Evolutionary conservation across 2,113 vertebrate species (phyloP).

Genomic region (Oxyruncus cristatus): DNA sequence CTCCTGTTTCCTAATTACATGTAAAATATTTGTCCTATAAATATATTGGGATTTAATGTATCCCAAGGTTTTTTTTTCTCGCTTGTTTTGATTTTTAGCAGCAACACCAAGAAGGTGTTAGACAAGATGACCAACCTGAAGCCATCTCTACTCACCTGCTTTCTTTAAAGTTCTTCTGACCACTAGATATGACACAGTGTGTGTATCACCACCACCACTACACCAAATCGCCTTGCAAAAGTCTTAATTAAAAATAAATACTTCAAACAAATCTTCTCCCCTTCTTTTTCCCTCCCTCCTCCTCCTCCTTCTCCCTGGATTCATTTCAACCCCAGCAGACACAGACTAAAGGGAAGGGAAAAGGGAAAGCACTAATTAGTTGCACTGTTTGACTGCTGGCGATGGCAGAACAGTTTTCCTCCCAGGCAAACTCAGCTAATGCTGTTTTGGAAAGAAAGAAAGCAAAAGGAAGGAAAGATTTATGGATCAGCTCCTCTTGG

Average conservation of each 20-base stretch:
- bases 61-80: neutral
- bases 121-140: neutral
- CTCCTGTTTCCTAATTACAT: neutral
- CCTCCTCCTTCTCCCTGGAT: neutral
- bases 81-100: neutral
- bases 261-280: neutral
- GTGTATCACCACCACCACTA: neutral
- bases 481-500: slow-evolving; percentile 60
- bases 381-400: slow-evolving; percentile 44
- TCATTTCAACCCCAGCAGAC: neutral
- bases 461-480: slow-evolving; percentile 63
- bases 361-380: slow-evolving; percentile 62
- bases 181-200: neutral
- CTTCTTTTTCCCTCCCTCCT: neutral
- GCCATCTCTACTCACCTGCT: neutral
- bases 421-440: slow-evolving; percentile 53
- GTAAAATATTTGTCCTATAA: neutral
- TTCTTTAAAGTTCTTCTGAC: neutral
- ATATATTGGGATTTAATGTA: neutral
- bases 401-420: slow-evolving; percentile 43
- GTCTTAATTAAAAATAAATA: neutral
- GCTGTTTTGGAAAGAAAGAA: slow-evolving; percentile 50
- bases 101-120: neutral
- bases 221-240: neutral
- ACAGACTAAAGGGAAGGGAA: slow-evolving; percentile 11